These are phyloP conservation scores for Anthophora plumipes DNA, from an alignment of 2,888 invertebrate genomes.

Conservation along the genomic window DNA sequence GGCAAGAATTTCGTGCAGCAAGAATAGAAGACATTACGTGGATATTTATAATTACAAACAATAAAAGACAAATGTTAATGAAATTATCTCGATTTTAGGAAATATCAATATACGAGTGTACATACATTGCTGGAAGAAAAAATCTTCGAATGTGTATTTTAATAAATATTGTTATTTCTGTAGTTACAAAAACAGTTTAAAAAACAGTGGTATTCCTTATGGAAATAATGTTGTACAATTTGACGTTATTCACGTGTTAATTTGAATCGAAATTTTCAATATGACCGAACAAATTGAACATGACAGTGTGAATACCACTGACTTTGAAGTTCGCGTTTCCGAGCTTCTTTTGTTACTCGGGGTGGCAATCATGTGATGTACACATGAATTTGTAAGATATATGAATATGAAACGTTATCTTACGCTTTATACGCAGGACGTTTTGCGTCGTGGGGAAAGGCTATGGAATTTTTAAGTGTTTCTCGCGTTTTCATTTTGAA, in stretches of 20 bases:
- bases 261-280: background rate
- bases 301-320: slow-evolving; percentile 20
- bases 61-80: background rate
- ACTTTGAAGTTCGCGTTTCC: slow-evolving; percentile 29
- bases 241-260: background rate
- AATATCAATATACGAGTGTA: slow-evolving; percentile 40
- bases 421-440: slow-evolving; percentile 46
- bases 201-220: slow-evolving; percentile 19
- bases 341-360: slow-evolving; percentile 36
- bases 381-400: slow-evolving; percentile 44
- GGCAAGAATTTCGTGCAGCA: background rate
- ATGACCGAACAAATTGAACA: background rate
- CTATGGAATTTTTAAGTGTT: slow-evolving; percentile 44
- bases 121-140: slow-evolving; percentile 17
- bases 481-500: slow-evolving; percentile 26
- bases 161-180: slow-evolving; percentile 35
- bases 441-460: slow-evolving; percentile 38
- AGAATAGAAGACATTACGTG: background rate
- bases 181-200: slow-evolving; percentile 20
- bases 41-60: background rate
- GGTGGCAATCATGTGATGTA: slow-evolving; percentile 33
- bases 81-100: background rate
- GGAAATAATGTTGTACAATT: background rate
- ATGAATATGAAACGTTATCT: slow-evolving; percentile 36
- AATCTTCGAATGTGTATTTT: slow-evolving; percentile 41